A percentile compares a stretch with the other conserved stretches of the same genome.
These are phyloP conservation scores for Polyploca ridens DNA, from an alignment of 2,888 invertebrate species.

Conservation along the genomic window DNA sequence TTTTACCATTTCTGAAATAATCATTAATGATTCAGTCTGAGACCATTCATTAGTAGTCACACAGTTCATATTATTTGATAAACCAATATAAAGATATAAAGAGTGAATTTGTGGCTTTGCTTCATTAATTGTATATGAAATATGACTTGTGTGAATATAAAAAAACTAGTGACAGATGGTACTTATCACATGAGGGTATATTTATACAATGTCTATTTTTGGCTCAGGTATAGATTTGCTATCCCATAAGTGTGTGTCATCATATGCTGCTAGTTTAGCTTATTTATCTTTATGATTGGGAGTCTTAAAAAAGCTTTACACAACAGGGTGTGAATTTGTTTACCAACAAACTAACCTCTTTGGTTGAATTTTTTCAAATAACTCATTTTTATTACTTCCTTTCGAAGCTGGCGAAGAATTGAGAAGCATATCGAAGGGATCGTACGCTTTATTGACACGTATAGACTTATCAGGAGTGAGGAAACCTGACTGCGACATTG, in stretches of 20 bases:
- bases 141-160: too few species aligned
- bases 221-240: too few species aligned
- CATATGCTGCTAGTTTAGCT: too few species aligned
- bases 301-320: not conserved
- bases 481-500: conserved; percentile 51
- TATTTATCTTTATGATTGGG: too few species aligned
- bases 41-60: not conserved
- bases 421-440: conserved; percentile 71
- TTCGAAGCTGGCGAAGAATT: conserved; percentile 50
- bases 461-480: conserved; percentile 77
- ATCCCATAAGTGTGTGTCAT: too few species aligned
- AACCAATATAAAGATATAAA: not conserved
- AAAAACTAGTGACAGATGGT: too few species aligned
- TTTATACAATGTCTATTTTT: too few species aligned
- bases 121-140: too few species aligned
- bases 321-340: not conserved
- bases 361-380: conserved; percentile 32
- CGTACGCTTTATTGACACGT: conserved; percentile 67
- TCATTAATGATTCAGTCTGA: not conserved
- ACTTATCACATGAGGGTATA: too few species aligned
- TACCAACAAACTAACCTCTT: conserved; percentile 45
- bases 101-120: too few species aligned
- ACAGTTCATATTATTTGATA: not conserved
- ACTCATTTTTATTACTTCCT: conserved; percentile 23
- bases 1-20: conserved; percentile 51